Percentiles rank a stretch among this genome's conserved stretches.
phyloP scores from a whole-genome alignment of 1,140 invertebrate genomes.

The Caenorhabditis briggsae region DNA sequence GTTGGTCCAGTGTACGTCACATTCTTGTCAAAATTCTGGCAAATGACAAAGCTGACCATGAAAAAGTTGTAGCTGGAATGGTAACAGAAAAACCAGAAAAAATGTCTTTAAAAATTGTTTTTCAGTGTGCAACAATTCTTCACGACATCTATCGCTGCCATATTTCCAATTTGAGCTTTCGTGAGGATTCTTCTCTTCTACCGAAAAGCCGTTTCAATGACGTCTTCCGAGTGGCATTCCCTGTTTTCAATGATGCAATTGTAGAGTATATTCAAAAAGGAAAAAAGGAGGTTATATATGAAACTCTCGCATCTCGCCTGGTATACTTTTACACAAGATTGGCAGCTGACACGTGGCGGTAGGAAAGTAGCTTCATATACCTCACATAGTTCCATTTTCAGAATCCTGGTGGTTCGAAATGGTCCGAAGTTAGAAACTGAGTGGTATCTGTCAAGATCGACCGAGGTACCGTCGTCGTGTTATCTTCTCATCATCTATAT shows the following conservation, averaged over 20 bases:
- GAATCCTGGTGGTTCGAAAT: neutral
- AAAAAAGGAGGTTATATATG: neutral
- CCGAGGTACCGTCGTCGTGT: neutral
- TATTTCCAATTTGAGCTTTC: neutral
- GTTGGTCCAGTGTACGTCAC: neutral
- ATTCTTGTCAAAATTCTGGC: neutral
- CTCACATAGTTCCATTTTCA: neutral
- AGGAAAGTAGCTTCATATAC: too few relatives aligned
- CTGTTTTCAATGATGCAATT: neutral
- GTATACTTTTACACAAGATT: constrained; percentile 10
- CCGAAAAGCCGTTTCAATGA: neutral
- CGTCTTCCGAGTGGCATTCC: neutral
- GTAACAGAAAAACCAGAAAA: neutral
- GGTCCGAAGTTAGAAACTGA: constrained; percentile 1
- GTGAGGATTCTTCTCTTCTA: neutral
- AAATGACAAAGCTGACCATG: neutral
- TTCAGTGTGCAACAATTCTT: constrained; percentile 3
- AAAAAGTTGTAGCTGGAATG: neutral
- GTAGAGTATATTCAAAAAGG: neutral
- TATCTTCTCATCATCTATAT: neutral
- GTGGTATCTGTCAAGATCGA: neutral
- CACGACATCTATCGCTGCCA: neutral
- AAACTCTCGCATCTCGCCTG: neutral
- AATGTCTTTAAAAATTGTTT: neutral
- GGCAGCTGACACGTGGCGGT: constrained; percentile 13